Evolutionary conservation across 1,140 invertebrate species (phyloP), one percentile per base, ranked within the genome.

Genomic region (Megathymus violae): DNA sequence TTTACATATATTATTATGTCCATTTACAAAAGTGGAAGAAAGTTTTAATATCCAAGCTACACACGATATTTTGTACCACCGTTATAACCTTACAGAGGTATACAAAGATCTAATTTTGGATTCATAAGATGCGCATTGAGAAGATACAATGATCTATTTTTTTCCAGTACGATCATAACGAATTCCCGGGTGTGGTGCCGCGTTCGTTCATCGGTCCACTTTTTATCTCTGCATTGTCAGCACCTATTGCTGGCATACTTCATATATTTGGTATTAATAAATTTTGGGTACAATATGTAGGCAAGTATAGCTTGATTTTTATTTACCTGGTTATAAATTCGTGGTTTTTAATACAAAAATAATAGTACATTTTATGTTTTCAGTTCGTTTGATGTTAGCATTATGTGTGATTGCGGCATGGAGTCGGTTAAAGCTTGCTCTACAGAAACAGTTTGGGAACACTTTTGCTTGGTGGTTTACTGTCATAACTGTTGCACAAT

Each of bases 1-100:
- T 61, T 91, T 96, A 62, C 96, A 98, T 87, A 88, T 99, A 38
- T 78, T 97, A 47, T 93, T 97, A 68, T 98, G 97, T 84, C 98
- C 99, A 41, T 99, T 96, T 84, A 99, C 98, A 0, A 99, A 99
- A 96, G 99, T 99, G 6, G 99, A 99, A 92, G 99, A 99, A 93
- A 99, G 98, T 92, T 99, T 99, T 82, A 99, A 99, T 92, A 92
- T 99, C 14, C 97, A 99, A 93, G 99, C 99, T 9, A 97, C 96
- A 86, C 99, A 99, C 92, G 99, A 99, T 92, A 93, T 99, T 72
- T 92, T 99, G 10, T 99, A 98, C 91, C 94, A 98, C 82, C 93
- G 95, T 61, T 91, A 92, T 84, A 97, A 98, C 92, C 92, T 99
- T 58, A 92, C 95, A 34, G 89, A 97, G 94, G 98, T 98, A 94